Conservation (phyloP, 2,888 invertebrate genomes). For the Lepidonotus clava region DNA sequence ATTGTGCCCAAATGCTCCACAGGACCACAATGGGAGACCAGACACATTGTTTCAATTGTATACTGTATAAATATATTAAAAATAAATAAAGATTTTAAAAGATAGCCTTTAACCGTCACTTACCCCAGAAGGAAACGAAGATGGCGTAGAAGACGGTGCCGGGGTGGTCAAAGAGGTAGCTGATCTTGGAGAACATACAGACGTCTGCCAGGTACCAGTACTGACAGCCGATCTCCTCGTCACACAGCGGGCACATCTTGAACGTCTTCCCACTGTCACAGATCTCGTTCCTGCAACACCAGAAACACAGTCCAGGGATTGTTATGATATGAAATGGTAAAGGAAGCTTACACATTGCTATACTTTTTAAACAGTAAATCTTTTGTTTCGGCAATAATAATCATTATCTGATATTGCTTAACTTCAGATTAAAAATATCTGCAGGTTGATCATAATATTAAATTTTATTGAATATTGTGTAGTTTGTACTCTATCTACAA, state of each 20-base stretch:
- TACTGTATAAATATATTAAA: neutral
- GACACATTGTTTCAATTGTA: too few relatives aligned
- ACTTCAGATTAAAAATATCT: too few relatives aligned
- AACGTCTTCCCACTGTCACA: conserved; percentile 81
- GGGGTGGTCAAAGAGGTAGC: conserved; percentile 83
- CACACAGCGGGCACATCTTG: conserved; percentile 84
- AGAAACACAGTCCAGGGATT: too few relatives aligned
- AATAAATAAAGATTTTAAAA: neutral
- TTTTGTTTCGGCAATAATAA: neutral
- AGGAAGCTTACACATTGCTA: too few relatives aligned
- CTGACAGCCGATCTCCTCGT: conserved; percentile 82
- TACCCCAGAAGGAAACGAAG: conserved; percentile 83
- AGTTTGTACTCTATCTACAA: too few relatives aligned
- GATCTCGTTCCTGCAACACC: conserved; percentile 79
- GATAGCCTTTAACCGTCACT: conserved; percentile 61
- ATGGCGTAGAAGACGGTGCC: conserved; percentile 83
- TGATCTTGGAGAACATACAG: conserved; percentile 82
- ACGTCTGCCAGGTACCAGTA: conserved; percentile 83
- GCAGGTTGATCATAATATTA: too few relatives aligned
- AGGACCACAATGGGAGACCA: too few relatives aligned
- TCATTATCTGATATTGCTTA: too few relatives aligned
- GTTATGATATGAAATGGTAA: too few relatives aligned
- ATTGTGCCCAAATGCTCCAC: too few relatives aligned
- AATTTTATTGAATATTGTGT: too few relatives aligned
- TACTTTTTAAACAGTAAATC: neutral